Base-by-base conservation (phyloP, 1,140 invertebrate genomes). In the Philopotamus ludificatus region DNA sequence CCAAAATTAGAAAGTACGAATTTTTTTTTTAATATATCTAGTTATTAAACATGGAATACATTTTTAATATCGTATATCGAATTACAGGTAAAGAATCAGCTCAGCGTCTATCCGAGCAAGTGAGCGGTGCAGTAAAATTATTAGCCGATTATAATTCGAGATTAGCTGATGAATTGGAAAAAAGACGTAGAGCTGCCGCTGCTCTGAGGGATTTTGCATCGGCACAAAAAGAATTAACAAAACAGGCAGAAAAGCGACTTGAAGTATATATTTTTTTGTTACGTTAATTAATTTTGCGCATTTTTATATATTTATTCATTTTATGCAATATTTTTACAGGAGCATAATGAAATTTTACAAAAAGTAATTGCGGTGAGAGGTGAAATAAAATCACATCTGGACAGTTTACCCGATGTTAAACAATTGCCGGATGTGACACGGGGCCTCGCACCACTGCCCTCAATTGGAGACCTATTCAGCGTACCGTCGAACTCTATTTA, bases 381-480 rank as follows among this genome's bases (percentile, higher is more conserved):
- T 53, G 94, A 97, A 80, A 86, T 98, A 1, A 90, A 92, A 74
- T 92, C 91, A 28, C 95, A 97, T 78, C 87, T 97, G 70, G 89
- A 93, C 58, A 97, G 93, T 80, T 80, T 98, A 66, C 95, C 95
- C 0, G 94, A 98, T 78, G 82, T 98, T 42, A 94, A 90, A 0
- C 87, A 92, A 70, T 77, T 97, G 65, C 94, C 94, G 0, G 91
- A 94, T 72, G 91, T 97, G 0, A 95, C 91, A 1, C 92, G 91
- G 39, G 92, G 92, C 1, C 76, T 97, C 12, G 91, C 92, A 9
- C 95, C 95, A 0, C 79, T 98, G 65, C 95, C 95, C 16, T 96
- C 94, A 7, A 94, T 94, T 44, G 94, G 94, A 1, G 94, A 97
- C 80, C 83, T 98, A 3, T 97, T 98, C 78, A 92, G 9, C 16